These are phyloP conservation scores for Psilopogon haemacephalus DNA, from an alignment of 2,113 vertebrate genomes.

Conservation along the genomic window DNA sequence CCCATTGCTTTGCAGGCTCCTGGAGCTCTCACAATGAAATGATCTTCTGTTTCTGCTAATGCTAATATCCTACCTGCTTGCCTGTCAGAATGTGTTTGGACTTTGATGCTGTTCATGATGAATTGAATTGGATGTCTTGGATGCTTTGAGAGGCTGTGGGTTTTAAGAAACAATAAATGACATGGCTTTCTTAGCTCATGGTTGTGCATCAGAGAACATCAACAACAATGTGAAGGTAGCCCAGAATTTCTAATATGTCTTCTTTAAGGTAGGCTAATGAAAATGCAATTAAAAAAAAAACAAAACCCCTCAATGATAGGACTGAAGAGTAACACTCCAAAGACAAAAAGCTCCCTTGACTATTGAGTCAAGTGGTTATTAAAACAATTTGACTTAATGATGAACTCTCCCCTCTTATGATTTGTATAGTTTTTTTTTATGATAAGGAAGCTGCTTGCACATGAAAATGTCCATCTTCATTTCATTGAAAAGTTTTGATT, in stretches of 20 bases:
- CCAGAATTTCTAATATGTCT: constrained; percentile 32
- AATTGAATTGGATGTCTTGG: constrained; percentile 21
- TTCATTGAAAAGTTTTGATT: not conserved
- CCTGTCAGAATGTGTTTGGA: constrained; percentile 15
- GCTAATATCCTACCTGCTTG: not conserved
- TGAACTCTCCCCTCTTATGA: not conserved
- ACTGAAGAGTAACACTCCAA: not conserved
- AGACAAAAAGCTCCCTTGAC: not conserved
- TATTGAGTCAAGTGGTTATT: not conserved
- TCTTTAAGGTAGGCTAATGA: not conserved
- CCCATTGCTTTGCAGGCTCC: not conserved
- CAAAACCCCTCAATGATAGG: not conserved
- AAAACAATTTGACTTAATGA: not conserved
- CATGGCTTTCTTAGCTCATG: not conserved
- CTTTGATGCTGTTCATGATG: constrained; percentile 7
- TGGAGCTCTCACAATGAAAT: constrained; percentile 25
- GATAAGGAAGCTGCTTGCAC: not conserved
- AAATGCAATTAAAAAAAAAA: not conserved
- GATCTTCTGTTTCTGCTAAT: not conserved
- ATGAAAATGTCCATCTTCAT: not conserved
- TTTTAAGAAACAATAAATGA: constrained; percentile 46
- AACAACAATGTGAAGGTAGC: constrained; percentile 2
- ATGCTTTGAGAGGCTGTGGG: not conserved
- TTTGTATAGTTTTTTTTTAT: not conserved
- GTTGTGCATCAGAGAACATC: constrained; percentile 26